Evolutionary conservation across 1,140 invertebrate genomes (phyloP).

Genomic region (Apis florea): DNA sequence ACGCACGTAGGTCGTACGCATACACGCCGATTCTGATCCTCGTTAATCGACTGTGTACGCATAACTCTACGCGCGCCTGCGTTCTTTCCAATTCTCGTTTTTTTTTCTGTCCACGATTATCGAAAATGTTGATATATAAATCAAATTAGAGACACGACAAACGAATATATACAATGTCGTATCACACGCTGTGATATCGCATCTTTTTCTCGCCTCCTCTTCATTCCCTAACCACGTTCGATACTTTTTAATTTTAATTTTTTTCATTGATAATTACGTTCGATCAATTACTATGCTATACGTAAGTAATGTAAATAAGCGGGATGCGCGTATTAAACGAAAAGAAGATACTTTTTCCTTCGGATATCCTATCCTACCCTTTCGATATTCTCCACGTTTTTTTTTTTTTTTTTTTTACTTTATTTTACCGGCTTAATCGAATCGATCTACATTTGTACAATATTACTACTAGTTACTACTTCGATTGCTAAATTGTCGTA

Average conservation of each 20-base stretch:
- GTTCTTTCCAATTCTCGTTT: constrained; percentile 20
- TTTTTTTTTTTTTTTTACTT: neutral
- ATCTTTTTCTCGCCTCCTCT: neutral
- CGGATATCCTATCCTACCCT: neutral
- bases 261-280: neutral
- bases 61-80: constrained; percentile 39
- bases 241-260: neutral
- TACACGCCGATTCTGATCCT: constrained; percentile 23
- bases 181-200: neutral
- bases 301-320: neutral
- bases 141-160: no score
- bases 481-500: neutral
- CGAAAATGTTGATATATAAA: neutral
- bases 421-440: neutral
- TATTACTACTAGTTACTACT: neutral
- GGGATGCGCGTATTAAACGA: neutral
- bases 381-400: neutral
- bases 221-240: neutral
- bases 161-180: neutral
- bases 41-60: constrained; percentile 49
- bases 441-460: no score
- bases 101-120: neutral
- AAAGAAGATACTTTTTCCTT: neutral
- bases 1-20: constrained; percentile 22
- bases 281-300: neutral